Evolutionary conservation across 2,888 invertebrate genomes (phyloP).

Genomic region (Xestia rhomboidea): DNA sequence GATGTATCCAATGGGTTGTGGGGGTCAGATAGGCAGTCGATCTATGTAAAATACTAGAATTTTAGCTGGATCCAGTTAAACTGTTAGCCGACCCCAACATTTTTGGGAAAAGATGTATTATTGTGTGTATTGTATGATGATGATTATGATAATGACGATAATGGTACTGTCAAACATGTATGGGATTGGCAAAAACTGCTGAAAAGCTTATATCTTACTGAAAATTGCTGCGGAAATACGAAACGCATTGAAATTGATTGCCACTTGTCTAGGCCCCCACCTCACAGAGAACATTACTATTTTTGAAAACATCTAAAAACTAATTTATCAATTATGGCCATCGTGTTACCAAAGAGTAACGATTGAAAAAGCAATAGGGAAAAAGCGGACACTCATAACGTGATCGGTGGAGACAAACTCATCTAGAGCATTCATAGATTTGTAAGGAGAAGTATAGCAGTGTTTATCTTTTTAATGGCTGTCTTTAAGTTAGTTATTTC

Average conservation of each 20-base stretch:
- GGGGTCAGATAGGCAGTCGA: not conserved
- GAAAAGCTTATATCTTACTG: not conserved
- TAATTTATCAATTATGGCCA: not conserved
- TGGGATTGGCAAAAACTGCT: not conserved
- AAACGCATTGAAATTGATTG: not conserved
- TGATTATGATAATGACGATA: not conserved
- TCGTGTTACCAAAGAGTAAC: not conserved
- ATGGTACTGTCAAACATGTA: not conserved
- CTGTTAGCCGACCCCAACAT: not conserved
- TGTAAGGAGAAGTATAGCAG: not conserved
- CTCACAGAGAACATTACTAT: not conserved
- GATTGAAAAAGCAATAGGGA: not conserved
- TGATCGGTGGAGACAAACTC: no score
- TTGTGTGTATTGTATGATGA: no score
- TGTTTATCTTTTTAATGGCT: slow-evolving; percentile 9
- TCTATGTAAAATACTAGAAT: not conserved
- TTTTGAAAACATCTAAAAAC: not conserved
- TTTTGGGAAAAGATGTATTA: not conserved
- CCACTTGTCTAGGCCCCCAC: not conserved
- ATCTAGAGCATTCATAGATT: not conserved
- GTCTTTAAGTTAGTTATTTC: slow-evolving; percentile 13
- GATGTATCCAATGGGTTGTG: not conserved
- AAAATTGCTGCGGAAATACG: not conserved
- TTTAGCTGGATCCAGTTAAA: not conserved
- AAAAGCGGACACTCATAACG: not conserved